Evolutionary conservation across 92 coral and sea anemone genomes (phyloP), one percentile per base, ranked within the genome.

Genomic region (Epizoanthus scotinus): DNA sequence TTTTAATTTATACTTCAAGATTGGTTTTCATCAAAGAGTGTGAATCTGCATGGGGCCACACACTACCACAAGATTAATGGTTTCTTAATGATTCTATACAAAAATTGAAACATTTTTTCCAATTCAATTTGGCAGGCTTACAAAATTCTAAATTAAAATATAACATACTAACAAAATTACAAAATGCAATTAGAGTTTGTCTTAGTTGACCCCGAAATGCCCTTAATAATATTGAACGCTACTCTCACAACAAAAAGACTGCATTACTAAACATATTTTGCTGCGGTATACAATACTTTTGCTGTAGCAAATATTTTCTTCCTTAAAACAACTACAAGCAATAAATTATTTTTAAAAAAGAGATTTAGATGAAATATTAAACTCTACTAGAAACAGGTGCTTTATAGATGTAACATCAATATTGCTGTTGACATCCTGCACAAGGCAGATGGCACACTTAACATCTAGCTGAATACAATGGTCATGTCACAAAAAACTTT

Each of bases 401-500:
- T 75, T 36, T 5, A 36, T 36, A 31, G 2, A 31, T 31, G 2
- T 31, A 40, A 75, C 27, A 75, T 75, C 81, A 59, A 75, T 75
- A 60, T 75, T 57, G 36, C 18, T 75, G 81, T 75, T 75, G 81
- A 75, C 44, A 55, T 75, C 63, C 66, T 73, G 15, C 22, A 29
- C 8, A 5, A 67, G 68, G 81, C 81, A 75, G 81, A 58, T 75
- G 81, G 81, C 68, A 58, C 50, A n/a, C 54, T 75, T 75, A 75
- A 75, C 81, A 57, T 75, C 81, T 34, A 17, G 14, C 13, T 8
- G 18, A 40, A 58, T 31, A 75, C 81, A 75, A 75, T 29, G 67
- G 81, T 53, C 68, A 40, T 75, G 81, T 75, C 81, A 75, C 81
- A 75, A 59, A 73, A 68, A 75, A 75, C 25, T 67, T 31, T 42